Percentiles rank a stretch among this genome's conserved stretches.
Evolutionary conservation across 2,113 vertebrate genomes (phyloP).

Genomic region (Nesoenas mayeri): DNA sequence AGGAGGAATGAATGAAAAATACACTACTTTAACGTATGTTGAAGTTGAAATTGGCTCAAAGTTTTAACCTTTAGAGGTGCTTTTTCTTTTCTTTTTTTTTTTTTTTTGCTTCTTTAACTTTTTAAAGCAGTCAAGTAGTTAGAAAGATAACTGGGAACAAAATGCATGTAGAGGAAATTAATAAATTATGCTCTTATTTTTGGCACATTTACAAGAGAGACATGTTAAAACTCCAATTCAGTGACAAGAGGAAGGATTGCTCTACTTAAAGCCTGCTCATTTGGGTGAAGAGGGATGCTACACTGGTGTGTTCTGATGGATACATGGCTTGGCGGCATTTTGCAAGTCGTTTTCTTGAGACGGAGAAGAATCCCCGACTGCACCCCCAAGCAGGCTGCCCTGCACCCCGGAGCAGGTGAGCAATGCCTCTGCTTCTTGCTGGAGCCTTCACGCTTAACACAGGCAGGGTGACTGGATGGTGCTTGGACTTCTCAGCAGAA

Average conservation of each 20-base stretch:
- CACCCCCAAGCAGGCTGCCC: neutral
- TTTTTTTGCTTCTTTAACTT: neutral
- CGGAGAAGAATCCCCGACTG: accelerated
- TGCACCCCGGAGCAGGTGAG: too few species aligned
- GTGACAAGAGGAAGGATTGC: neutral
- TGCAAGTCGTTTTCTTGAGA: neutral
- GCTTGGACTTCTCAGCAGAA: neutral
- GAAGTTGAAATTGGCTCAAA: constrained; percentile 32
- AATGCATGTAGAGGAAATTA: neutral
- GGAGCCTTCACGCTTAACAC: neutral
- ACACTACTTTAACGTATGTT: neutral
- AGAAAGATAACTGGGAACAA: neutral
- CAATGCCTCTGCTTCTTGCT: neutral
- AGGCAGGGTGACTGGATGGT: neutral
- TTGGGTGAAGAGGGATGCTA: neutral
- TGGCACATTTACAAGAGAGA: neutral
- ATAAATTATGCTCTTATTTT: constrained; percentile 30
- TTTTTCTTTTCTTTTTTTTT: neutral
- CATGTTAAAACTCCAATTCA: neutral
- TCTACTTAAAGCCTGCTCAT: neutral
- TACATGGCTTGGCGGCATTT: neutral
- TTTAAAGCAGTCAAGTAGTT: neutral
- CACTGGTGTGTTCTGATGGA: accelerated
- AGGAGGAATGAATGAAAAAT: constrained; percentile 41
- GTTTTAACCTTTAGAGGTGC: constrained; percentile 47